Evolutionary conservation across 2,888 invertebrate genomes (phyloP), one percentile per base, ranked within the genome.

Genomic region (Spialia ferax): DNA sequence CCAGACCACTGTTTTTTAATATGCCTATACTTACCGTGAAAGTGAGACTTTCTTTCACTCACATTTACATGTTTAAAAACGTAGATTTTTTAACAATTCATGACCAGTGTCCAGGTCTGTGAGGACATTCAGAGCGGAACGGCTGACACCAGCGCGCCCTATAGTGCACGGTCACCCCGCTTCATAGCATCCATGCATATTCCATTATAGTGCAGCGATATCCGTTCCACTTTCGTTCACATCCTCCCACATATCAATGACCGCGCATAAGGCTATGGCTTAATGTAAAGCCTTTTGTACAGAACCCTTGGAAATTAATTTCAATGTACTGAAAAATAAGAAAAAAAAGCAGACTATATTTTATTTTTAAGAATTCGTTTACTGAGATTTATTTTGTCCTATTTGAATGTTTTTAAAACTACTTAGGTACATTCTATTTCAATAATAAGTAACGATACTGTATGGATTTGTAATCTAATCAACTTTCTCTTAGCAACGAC

Each of bases 221-320:
- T 91, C 91, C 91, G 92, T 89, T 90, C 89, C 83, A 91, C 88
- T 90, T 91, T 87, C 87, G 83, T 82, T 81, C 78, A 79, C 81
- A 73, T 71, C 71, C 72, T 70, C 72, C 70, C 70, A 69, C 69
- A 69, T 69, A 68, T 56, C 56, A 67, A 70, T 72, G 62, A 67
- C 60, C 66, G 32, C 52, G 65, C 66, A 60, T 66, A 66, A 66
- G 60, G 66, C 60, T 42, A 42, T 22, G 54, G 54, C 38, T 66
- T 48, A 66, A 60, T 60, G 66, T 66, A 60, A 67, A 61, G 66
- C 61, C 66, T 67, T 61, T 66, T 66, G 66, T 60, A 60, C 60
- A 45, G 54, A 32, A 55, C 29, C 15, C 23, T 55, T 45, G 23
- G 54, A 55, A 67, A 60, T 32, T 29, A 61, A 55, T 61, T 67